Evolutionary conservation across 2,888 invertebrate genomes (phyloP).

Genomic region (Pegoplata infirma): DNA sequence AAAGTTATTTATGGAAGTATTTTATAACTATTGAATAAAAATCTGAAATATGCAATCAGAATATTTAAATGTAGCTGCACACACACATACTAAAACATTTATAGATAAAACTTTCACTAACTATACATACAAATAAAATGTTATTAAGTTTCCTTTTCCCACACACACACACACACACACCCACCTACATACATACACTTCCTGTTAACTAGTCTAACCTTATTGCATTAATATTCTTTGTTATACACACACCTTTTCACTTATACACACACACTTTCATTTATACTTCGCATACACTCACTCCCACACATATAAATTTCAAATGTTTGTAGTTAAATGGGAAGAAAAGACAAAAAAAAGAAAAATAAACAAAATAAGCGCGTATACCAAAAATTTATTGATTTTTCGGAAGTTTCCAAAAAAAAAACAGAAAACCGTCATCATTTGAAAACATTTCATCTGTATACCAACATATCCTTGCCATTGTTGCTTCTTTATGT

Average conservation of each 20-base stretch:
- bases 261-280: neutral
- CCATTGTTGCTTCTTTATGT: neutral
- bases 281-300: no score
- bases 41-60: no score
- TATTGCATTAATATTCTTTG: neutral
- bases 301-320: no score
- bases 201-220: neutral
- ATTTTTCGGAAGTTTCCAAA: slow-evolving; percentile 31
- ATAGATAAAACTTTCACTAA: slow-evolving; percentile 14
- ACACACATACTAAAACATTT: neutral
- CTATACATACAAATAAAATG: neutral
- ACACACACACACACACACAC: neutral
- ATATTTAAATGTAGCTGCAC: neutral
- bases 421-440: slow-evolving; percentile 8
- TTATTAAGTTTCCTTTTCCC: neutral
- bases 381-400: slow-evolving; percentile 46
- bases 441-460: neutral
- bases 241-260: neutral
- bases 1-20: neutral
- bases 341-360: neutral
- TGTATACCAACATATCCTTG: neutral
- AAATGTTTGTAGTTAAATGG: slow-evolving; percentile 1
- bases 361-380: neutral
- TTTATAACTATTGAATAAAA: neutral
- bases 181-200: neutral